Evolutionary conservation across 2,888 invertebrate species (phyloP).

Genomic region (Amiota minor): DNA sequence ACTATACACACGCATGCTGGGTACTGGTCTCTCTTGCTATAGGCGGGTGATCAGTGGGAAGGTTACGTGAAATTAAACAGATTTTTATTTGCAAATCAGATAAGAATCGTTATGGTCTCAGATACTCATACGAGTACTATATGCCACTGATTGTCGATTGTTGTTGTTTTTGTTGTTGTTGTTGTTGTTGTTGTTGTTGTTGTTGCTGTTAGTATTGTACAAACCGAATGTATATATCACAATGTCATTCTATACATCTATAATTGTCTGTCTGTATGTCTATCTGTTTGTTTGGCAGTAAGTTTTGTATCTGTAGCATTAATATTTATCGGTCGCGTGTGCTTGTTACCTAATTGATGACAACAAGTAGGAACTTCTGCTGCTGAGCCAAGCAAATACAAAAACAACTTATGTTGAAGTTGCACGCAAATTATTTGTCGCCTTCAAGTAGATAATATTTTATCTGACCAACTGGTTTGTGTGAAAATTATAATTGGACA

Average conservation of each 20-base stretch:
- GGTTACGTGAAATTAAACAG: slow-evolving; percentile 49
- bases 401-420: slow-evolving; percentile 18
- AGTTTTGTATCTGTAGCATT: slow-evolving; percentile 27
- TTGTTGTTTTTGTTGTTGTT: neutral
- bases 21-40: slow-evolving; percentile 28
- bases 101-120: slow-evolving; percentile 51
- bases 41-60: slow-evolving; percentile 31
- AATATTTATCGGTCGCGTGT: slow-evolving; percentile 70
- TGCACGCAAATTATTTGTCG: slow-evolving; percentile 22
- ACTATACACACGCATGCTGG: slow-evolving; percentile 35
- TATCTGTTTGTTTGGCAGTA: slow-evolving; percentile 13
- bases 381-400: neutral
- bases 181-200: neutral
- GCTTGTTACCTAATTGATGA: slow-evolving; percentile 72
- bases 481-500: neutral
- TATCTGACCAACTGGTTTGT: neutral
- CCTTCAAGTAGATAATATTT: neutral
- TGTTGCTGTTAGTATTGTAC: slow-evolving; percentile 25
- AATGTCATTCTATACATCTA: slow-evolving; percentile 46
- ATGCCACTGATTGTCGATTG: neutral
- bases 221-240: slow-evolving; percentile 29
- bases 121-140: neutral
- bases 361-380: slow-evolving; percentile 72
- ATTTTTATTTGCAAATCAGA: slow-evolving; percentile 64
- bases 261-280: slow-evolving; percentile 33